These are phyloP conservation scores for Pteromalus puparum DNA, from an alignment of 1,140 invertebrate species.

Conservation along the genomic window DNA sequence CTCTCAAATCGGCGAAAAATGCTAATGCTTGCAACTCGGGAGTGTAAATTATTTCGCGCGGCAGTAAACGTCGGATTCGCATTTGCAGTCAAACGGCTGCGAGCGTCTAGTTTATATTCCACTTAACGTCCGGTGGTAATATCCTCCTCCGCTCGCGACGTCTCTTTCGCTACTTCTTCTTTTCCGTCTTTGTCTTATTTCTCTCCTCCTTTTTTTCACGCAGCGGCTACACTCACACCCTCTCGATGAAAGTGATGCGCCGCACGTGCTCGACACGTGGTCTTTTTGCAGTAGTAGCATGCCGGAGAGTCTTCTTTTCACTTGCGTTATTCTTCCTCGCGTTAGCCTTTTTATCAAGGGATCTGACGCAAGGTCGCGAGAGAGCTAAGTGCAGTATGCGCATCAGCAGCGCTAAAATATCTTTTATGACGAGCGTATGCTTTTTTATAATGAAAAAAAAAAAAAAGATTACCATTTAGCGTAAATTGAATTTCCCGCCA, in stretches of 20 bases:
- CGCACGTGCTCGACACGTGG: slow-evolving; percentile 48
- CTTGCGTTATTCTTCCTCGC: neutral
- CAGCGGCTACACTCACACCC: neutral
- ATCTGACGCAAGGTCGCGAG: slow-evolving; percentile 4
- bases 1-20: slow-evolving; percentile 23
- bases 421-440: neutral
- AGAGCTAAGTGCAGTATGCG: no score
- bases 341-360: neutral
- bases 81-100: slow-evolving; percentile 32
- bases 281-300: neutral
- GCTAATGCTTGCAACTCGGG: slow-evolving; percentile 5
- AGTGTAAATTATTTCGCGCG: slow-evolving; percentile 21
- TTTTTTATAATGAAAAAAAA: no score
- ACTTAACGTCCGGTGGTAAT: slow-evolving; percentile 40
- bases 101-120: slow-evolving; percentile 34
- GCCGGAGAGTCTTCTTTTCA: neutral
- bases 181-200: neutral
- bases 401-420: neutral
- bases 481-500: no score
- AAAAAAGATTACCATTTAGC: no score
- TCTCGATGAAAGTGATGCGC: slow-evolving; percentile 19
- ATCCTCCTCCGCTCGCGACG: slow-evolving; percentile 9
- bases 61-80: slow-evolving; percentile 35
- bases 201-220: neutral
- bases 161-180: neutral